Base-by-base conservation (phyloP, 2,113 vertebrate species). In the Eleginops maclovinus region DNA sequence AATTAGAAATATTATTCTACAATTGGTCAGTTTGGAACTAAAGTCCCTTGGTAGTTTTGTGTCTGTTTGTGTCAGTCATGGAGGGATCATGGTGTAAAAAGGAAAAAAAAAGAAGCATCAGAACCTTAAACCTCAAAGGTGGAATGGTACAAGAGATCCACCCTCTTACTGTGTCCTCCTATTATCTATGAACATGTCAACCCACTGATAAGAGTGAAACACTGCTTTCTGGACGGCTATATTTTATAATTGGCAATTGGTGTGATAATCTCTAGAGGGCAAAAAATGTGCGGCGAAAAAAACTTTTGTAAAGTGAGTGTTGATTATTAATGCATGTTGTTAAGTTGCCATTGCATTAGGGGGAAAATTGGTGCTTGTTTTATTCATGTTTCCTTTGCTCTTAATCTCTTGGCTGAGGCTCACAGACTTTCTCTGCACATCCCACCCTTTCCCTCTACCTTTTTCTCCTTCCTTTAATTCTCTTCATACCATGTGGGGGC, bases 261-360 rank as follows among this genome's bases (percentile, higher is more conserved):
- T 24, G 50, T 47, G 22, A 8, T 14, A 9, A 55, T 83, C 72
- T 79, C 80, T 63, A 49, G 74, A 72, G 64, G 81, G 56, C 22
- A 14, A 49, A 24, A 72, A 76, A 68, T 56, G 56, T 79, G 77
- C 72, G 54, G 66, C 71, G 47, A 17, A 22, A 46, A 84, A 85
- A 75, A 59, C 64, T 70, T 50, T 87, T 91, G 82, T 89, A 91
- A 91, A 89, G 71, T 78, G 75, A 89, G 87, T 53, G 72, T 83
- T 78, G 77, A 88, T 93, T 86, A 92, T 92, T 91, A 92, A 92
- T 93, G 89, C 88, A 91, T 91, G 88, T 84, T 91, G 89, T 93
- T 91, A 89, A 92, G 87, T 87, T 73, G 72, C 74, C 19, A 21
- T 82, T 80, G 86, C 86, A 86, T 91, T 88, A 77, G 69, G 54